phyloP scores from a whole-genome alignment of 2,797 vertebrate species.

The Phalloptychus januarius region DNA sequence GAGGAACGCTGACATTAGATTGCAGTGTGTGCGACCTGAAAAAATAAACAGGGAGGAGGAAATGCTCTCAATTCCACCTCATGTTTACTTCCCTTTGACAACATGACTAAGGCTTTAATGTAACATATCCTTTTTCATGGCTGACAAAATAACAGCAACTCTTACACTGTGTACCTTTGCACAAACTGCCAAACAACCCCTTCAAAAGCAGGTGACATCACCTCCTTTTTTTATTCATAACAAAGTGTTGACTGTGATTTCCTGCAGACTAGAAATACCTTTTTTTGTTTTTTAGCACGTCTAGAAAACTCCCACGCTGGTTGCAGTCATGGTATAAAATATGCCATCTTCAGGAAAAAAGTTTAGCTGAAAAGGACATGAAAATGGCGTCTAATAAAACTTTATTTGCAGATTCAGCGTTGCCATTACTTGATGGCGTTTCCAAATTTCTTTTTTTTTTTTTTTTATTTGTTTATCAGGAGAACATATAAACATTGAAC shows the following conservation, averaged over 20 bases:
- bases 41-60: background rate
- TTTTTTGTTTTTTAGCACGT: fast-evolving
- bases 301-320: background rate
- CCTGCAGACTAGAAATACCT: background rate
- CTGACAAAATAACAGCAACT: slow-evolving; percentile 5
- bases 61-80: background rate
- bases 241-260: background rate
- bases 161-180: background rate
- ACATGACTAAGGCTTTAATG: slow-evolving; percentile 3
- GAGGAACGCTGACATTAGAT: background rate
- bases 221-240: background rate
- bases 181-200: background rate
- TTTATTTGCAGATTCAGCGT: background rate
- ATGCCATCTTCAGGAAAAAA: background rate
- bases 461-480: no score
- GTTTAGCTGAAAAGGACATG: background rate
- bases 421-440: background rate
- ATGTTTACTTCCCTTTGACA: background rate
- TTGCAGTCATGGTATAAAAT: background rate
- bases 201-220: background rate
- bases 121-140: background rate
- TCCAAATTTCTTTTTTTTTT: no score
- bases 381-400: background rate
- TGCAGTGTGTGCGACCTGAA: background rate
- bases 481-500: no score